Evolutionary conservation across 1,140 invertebrate species (phyloP).

Genomic region (Marisa cornuarietis): DNA sequence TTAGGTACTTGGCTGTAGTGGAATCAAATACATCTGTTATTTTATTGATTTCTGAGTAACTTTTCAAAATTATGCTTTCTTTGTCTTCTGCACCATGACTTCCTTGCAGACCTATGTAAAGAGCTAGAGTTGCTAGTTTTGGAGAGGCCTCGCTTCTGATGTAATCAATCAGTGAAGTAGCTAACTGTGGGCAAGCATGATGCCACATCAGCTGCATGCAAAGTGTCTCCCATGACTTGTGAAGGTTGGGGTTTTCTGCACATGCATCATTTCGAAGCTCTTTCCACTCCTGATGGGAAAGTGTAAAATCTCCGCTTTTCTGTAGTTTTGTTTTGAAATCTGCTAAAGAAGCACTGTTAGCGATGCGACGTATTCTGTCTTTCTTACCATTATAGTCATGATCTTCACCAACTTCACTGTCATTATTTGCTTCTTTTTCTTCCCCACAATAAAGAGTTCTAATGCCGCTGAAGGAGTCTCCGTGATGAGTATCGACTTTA

Average conservation of each 20-base stretch:
- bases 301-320: not conserved
- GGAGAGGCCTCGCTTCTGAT: slow-evolving; percentile 7
- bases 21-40: slow-evolving; percentile 24
- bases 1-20: slow-evolving; percentile 20
- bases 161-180: slow-evolving; percentile 14
- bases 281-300: slow-evolving; percentile 21
- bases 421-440: too few species aligned
- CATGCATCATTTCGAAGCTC: slow-evolving; percentile 1
- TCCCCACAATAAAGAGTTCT: too few species aligned
- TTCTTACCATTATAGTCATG: not conserved
- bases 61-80: slow-evolving; percentile 16
- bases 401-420: too few species aligned
- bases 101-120: slow-evolving; percentile 23
- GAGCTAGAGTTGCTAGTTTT: slow-evolving; percentile 15
- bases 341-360: slow-evolving; percentile 1
- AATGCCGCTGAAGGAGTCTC: too few species aligned
- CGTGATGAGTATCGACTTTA: too few species aligned
- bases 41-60: slow-evolving; percentile 13
- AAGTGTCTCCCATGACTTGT: slow-evolving; percentile 16
- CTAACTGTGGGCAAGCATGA: slow-evolving; percentile 5
- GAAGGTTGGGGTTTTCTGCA: slow-evolving; percentile 20
- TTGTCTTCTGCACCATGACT: slow-evolving; percentile 5
- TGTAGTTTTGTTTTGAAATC: not conserved
- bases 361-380: not conserved
- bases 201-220: slow-evolving; percentile 23